Evolutionary conservation across 1,140 invertebrate genomes (phyloP).

Genomic region (Paraescarpia echinospica): DNA sequence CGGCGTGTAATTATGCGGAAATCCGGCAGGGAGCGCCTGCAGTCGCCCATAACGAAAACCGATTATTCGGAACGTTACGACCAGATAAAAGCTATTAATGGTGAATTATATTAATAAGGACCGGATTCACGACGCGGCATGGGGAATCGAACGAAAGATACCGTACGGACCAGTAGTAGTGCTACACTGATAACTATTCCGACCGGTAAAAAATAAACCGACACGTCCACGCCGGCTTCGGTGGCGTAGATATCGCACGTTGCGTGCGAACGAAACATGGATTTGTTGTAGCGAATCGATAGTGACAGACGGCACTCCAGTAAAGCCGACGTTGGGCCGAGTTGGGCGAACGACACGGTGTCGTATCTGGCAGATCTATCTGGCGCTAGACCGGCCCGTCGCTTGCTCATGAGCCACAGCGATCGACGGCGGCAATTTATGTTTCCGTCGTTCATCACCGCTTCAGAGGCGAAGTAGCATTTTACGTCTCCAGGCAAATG

Average conservation of each 20-base stretch:
- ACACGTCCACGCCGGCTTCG: too few relatives aligned
- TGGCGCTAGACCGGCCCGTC: neutral
- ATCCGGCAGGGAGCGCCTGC: too few relatives aligned
- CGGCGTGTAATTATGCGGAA: too few relatives aligned
- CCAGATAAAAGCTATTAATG: too few relatives aligned
- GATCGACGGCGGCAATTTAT: neutral
- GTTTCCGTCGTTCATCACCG: neutral
- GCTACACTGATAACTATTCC: too few relatives aligned
- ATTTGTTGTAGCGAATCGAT: neutral
- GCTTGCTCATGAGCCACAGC: neutral
- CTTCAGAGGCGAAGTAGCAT: neutral
- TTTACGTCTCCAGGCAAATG: neutral
- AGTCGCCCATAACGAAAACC: too few relatives aligned
- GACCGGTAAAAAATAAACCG: too few relatives aligned
- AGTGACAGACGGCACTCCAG: neutral
- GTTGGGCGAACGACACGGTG: neutral
- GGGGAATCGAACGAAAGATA: too few relatives aligned
- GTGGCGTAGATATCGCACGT: neutral
- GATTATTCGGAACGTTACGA: too few relatives aligned
- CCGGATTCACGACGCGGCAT: too few relatives aligned
- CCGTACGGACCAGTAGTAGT: too few relatives aligned
- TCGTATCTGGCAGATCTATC: neutral
- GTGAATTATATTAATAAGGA: too few relatives aligned
- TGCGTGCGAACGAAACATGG: neutral
- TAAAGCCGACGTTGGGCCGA: neutral